Base-by-base conservation (phyloP, 2,113 vertebrate species). In the Pedionomus torquatus region DNA sequence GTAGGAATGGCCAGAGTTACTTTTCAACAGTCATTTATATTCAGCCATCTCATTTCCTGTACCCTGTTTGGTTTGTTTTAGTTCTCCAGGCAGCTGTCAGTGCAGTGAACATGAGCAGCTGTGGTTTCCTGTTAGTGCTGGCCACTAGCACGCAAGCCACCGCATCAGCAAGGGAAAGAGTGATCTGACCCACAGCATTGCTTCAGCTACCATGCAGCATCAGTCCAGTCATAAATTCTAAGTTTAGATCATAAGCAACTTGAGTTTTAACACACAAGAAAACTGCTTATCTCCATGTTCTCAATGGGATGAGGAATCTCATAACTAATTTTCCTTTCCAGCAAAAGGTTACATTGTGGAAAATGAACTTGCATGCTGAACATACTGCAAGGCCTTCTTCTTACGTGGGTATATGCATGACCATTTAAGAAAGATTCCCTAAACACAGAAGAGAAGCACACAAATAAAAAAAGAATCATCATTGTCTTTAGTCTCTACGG, bases 61-160 rank as follows among this genome's bases (percentile, higher is more conserved):
- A 55, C 44, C 61, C 49, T 43, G 4, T 61, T 89, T 61, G 43
- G 71, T 87, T 87, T 86, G 79, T 30, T 94, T 93, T 66, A 92
- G 66, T 82, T 93, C 89, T 95, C 58, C 11, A 86, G 75, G 81
- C 97, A 97, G 93, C 93, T 95, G 86, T 72, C 93, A 79, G 69
- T 57, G 90, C 92, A 84, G 66, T 54, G 95, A 97, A 92, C 69
- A 71, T 92, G 70, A 95, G 72, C 97, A 97, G 95, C 93, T 97
- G 97, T 86, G 94, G 95, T 90, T 98, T 97, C 95, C 93, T 95
- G 91, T 94, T 86, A 44, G 79, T 44, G 41, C 83, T 60, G 80
- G 48, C 80, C 79, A 80, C 70, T 70, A 78, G 66, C 94, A 96
- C 0, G 16, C 80, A 81, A 85, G 74, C 49, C 72, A 91, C 75